These are phyloP conservation scores for Coecobrya sp. DNA, from an alignment of 2,888 invertebrate species.

Conservation along the genomic window DNA sequence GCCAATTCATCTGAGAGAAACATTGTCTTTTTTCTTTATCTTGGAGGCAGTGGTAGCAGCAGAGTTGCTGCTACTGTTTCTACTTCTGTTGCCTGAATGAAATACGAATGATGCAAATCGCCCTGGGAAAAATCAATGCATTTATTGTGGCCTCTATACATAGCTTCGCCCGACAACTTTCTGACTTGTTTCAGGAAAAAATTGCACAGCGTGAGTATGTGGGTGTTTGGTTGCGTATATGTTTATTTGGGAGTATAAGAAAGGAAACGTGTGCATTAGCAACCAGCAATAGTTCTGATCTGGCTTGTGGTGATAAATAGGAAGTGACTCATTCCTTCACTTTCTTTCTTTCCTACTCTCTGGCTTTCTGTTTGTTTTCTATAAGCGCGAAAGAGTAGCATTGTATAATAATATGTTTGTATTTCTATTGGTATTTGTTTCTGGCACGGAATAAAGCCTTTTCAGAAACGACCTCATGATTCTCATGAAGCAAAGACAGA, in stretches of 20 bases:
- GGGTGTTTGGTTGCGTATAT: neutral
- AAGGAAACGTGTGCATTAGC: conserved; percentile 67
- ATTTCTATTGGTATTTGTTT: conserved; percentile 69
- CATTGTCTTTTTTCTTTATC: conserved; percentile 42
- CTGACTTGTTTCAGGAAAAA: conserved; percentile 43
- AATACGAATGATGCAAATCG: conserved; percentile 73
- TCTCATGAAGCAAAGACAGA: conserved; percentile 63
- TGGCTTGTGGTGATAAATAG: conserved; percentile 76
- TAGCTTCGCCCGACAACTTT: conserved; percentile 24
- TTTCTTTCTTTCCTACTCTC: conserved; percentile 24
- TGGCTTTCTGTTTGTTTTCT: conserved; percentile 33
- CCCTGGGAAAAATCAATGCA: conserved; percentile 70
- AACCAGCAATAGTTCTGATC: conserved; percentile 32
- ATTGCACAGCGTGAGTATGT: conserved; percentile 51
- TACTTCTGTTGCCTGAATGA: conserved; percentile 30
- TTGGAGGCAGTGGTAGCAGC: neutral
- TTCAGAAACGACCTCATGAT: conserved; percentile 75
- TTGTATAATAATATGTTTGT: conserved; percentile 37
- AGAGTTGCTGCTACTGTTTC: neutral
- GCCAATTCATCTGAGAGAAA: conserved; percentile 28
- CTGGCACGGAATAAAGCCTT: conserved; percentile 75
- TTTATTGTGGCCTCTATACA: conserved; percentile 49
- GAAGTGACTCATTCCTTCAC: conserved; percentile 80
- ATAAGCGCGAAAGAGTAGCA: conserved; percentile 29
- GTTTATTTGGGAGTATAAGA: neutral